Base-by-base conservation (phyloP, 2,888 invertebrate genomes). In the Nymphalis c-album region DNA sequence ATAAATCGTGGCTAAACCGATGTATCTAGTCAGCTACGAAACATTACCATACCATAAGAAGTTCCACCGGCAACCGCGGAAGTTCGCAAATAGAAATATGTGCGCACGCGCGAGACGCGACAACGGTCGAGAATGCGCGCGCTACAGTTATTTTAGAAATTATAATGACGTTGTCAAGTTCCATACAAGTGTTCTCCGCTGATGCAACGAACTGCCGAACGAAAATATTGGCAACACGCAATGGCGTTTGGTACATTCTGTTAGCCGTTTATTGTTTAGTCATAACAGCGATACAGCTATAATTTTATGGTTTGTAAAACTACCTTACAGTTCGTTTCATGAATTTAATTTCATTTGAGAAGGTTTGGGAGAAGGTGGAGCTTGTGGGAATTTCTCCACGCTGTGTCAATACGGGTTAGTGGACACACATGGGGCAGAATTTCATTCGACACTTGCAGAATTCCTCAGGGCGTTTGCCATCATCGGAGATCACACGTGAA, bases 101-200 rank as follows among this genome's bases (percentile, higher is more conserved):
- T 60, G 61, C 67, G 62, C 63, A 57, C 13, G 47, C 47, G 55
- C 55, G 47, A 10, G 48, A 53, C 63, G 63, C 63, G 67, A 63
- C 63, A 59, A 59, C 67, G 57, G 17, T 58, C 45, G 61, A 35
- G 67, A 63, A 67, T 67, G 67, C 67, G 67, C 62, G 55, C 50
- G 62, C 55, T 17, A 16, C 55, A 22, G 59, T 62, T 62, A 63
- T 63, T 67, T 66, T 60, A 61, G 60, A 66, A 55, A 55, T 66
- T 66, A 66, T 61, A 61, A 66, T 66, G 66, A 66, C 66, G 48
- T 31, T 60, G 65, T 65, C 60, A 60, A 64, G 46, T 51, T 51
- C 13, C 31, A 45, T 26, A 46, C 3, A 31, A 64, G 46, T 61
- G 20, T 35, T 61, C 55, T 57, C 57, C 55, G 47, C 58, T 31